Percentiles rank a stretch among this genome's conserved stretches.
These are phyloP conservation scores for Pentalonia nigronervosa DNA, from an alignment of 1,140 invertebrate species.

Conservation along the genomic window DNA sequence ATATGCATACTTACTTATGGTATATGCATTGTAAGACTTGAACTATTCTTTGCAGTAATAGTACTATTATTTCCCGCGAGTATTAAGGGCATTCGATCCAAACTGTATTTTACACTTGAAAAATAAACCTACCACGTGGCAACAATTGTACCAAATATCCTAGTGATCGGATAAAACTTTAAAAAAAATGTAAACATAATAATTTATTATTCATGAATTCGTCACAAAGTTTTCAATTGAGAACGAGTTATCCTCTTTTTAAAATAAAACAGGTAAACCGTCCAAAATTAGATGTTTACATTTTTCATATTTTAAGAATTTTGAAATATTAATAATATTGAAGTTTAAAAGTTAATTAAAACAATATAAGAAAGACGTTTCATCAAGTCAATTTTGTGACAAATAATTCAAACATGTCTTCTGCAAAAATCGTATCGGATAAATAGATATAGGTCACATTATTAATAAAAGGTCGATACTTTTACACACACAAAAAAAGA, in stretches of 20 bases:
- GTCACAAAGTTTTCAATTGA: not conserved
- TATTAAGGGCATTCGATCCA: not conserved
- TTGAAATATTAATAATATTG: too few species aligned
- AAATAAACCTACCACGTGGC: not conserved
- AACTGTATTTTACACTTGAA: not conserved
- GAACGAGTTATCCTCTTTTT: too few species aligned
- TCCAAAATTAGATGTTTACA: too few species aligned
- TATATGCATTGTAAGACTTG: not conserved
- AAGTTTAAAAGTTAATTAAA: too few species aligned
- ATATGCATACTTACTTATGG: too few species aligned
- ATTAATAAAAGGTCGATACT: not conserved
- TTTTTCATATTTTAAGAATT: too few species aligned
- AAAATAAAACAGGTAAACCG: too few species aligned
- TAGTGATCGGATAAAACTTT: not conserved
- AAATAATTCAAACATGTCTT: not conserved
- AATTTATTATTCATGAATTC: not conserved
- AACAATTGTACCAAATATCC: not conserved
- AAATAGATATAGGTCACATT: not conserved
- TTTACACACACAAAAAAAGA: not conserved
- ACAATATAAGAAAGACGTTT: not conserved
- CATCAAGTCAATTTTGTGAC: not conserved
- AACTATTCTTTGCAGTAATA: too few species aligned
- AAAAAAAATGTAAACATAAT: not conserved
- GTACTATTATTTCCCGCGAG: too few species aligned
- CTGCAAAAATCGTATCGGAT: not conserved